These are phyloP conservation scores for Pachymerium ferrugineum DNA, from an alignment of 2,888 invertebrate genomes.

Conservation along the genomic window DNA sequence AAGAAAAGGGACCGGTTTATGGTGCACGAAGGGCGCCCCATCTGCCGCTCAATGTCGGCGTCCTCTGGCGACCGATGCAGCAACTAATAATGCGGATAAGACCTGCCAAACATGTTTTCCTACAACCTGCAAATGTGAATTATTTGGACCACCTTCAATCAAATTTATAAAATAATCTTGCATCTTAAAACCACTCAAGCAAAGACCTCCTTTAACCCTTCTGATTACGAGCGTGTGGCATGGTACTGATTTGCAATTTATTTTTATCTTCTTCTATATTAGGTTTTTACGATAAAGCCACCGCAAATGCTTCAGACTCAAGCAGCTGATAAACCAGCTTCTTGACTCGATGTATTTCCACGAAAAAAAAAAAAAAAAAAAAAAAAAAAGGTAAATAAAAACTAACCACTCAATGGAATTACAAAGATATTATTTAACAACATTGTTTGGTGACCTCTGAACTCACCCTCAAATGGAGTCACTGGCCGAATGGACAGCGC, in stretches of 20 bases:
- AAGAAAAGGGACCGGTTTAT: neutral
- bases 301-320: neutral
- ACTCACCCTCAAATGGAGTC: neutral
- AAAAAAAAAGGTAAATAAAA: neutral
- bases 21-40: neutral
- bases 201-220: neutral
- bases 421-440: neutral
- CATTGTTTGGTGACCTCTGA: slow-evolving; percentile 4
- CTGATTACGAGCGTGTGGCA: neutral
- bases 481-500: slow-evolving; percentile 7
- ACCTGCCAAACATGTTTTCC: neutral
- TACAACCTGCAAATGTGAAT: neutral
- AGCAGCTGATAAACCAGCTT: neutral
- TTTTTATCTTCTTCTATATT: slow-evolving; percentile 12
- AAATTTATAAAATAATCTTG: neutral
- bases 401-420: neutral
- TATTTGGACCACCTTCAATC: slow-evolving; percentile 18
- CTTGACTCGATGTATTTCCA: neutral
- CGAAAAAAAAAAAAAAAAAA: neutral
- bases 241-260: neutral
- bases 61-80: neutral
- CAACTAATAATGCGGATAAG: neutral
- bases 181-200: slow-evolving; percentile 10
- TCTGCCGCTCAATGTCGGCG: neutral
- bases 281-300: neutral